Evolutionary conservation across 37 sponge, comb jelly and placozoan genomes (phyloP), one percentile per base, ranked within the genome.

Genomic region (Bolinopsis microptera): DNA sequence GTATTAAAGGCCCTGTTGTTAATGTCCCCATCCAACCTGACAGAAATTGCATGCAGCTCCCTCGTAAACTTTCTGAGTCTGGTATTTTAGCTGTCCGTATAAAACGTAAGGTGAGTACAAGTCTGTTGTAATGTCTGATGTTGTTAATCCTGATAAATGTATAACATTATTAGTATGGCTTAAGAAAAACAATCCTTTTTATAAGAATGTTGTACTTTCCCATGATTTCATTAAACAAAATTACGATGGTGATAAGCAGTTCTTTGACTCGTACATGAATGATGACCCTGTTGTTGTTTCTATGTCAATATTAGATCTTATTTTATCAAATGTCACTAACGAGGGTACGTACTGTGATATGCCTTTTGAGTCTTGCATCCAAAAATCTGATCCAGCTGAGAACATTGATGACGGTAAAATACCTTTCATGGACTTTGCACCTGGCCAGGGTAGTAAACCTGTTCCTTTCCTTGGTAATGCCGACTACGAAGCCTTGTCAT

Each of bases 361-460:
- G 26, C 75, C 75, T 23, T 72, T 30, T 72, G 75, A 72, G 3
- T 23, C 31, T 72, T 72, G 75, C 75, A 72, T 72, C 25, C 75
- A 72, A 24, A 28, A 72, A 5, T n/a, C 26, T 8, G 75, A 72
- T 28, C 75, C 75, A 28, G 75, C 31, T 72, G 31, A 72, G 18
- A 30, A n/a, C 5, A 72, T 72, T 8, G 18, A 8, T 30, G 75
- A 72, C 18, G 75, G 31, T 28, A 72, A 72, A 24, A 72, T 28
- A 23, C 75, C 75, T 24, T n/a, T 72, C 25, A 72, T 72, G 75
- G 75, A 72, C 31, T 72, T 72, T 72, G 75, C 75, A 24, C 75
- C 75, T 5, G 75, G 75, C 31, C 75, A 72, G 25, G 31, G 18
- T 24, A 28, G 31, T 30, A 72, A 3, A 5, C 75, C 75, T 24